Evolutionary conservation across 1,140 invertebrate genomes (phyloP).

Genomic region (Bombyx mandarina): DNA sequence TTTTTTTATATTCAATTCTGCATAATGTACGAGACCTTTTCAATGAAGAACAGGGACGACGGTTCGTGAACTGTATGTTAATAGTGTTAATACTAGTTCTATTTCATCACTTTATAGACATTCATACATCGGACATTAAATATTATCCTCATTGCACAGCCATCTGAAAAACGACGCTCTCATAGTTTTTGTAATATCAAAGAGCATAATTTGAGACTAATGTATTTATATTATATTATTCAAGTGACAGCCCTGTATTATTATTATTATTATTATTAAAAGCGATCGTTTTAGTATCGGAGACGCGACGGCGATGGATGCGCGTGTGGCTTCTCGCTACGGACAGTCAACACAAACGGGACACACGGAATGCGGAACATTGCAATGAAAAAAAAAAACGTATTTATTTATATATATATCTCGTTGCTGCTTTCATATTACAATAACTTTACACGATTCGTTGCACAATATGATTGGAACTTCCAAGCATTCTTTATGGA

Average conservation of each 20-base stretch:
- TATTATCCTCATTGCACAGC: slow-evolving; percentile 65
- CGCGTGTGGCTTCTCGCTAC: slow-evolving; percentile 60
- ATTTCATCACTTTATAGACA: slow-evolving; percentile 59
- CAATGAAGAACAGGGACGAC: slow-evolving; percentile 24
- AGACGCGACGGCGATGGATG: slow-evolving; percentile 20
- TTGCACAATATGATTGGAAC: slow-evolving; percentile 70
- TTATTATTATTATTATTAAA: too few species aligned
- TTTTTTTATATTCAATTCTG: slow-evolving; percentile 12
- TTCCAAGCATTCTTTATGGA: slow-evolving; percentile 67
- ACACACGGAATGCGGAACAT: slow-evolving; percentile 59
- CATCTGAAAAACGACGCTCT: slow-evolving; percentile 62
- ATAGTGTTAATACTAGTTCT: slow-evolving; percentile 66
- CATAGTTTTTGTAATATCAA: slow-evolving; percentile 69
- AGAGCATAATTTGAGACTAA: slow-evolving; percentile 36
- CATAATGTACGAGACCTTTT: slow-evolving; percentile 7
- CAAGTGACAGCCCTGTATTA: too few species aligned
- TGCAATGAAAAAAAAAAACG: slow-evolving; percentile 32
- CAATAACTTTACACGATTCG: slow-evolving; percentile 70
- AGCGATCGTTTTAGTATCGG: background rate
- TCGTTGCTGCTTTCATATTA: slow-evolving; percentile 69
- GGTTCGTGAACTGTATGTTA: slow-evolving; percentile 60
- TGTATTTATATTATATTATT: background rate
- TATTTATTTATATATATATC: slow-evolving; percentile 22
- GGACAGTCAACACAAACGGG: slow-evolving; percentile 46
- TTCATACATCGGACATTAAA: slow-evolving; percentile 66